Evolutionary conservation across 2,888 invertebrate species (phyloP), one percentile per base, ranked within the genome.

Genomic region (Philaethria dido): DNA sequence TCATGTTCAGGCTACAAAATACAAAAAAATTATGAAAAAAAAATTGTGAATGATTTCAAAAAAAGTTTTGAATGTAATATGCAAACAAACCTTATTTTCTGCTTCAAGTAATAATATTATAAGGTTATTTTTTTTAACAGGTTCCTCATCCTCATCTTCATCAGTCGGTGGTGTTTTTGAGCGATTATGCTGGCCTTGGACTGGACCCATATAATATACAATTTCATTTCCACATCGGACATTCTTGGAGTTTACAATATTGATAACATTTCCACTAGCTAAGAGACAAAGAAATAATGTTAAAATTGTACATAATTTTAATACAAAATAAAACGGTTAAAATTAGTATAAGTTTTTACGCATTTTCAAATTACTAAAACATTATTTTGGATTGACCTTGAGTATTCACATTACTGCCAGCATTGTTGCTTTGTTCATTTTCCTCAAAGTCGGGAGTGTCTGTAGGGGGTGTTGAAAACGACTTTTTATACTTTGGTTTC

Each of bases 201-300:
- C 74, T 3, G 82, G 78, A 0, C 86, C 88, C 76, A 91, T 81
- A 72, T 93, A 87, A 71, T 91, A 90, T 16, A 87, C 81, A 77
- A 86, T 72, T 62, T 83, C 82, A 66, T 85, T 86, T 1, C 93
- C 93, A 76, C 90, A 86, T 22, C 89, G 87, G 3, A 93, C 81
- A 68, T 88, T 84, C 65, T 78, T 85, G 1, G 89, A 88, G 70
- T 92, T 90, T 0, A 92, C 84, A 72, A 93, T 90, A 73, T 93
- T 93, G 54, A 93, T 90, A 2, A 93, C 93, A 80, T 86, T 88
- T 1, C 93, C 93, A 60, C 85, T 81, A 9, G 93, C 93, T 93
- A 80, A 20, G 67, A 69, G 11, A 44, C 42, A 42, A 42, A 59
- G 25, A 16, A 29, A 29, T 42, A 14, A 25, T 16, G 9, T 20